These are phyloP conservation scores for Dusona sp. DNA, from an alignment of 2,888 invertebrate genomes.

Conservation along the genomic window DNA sequence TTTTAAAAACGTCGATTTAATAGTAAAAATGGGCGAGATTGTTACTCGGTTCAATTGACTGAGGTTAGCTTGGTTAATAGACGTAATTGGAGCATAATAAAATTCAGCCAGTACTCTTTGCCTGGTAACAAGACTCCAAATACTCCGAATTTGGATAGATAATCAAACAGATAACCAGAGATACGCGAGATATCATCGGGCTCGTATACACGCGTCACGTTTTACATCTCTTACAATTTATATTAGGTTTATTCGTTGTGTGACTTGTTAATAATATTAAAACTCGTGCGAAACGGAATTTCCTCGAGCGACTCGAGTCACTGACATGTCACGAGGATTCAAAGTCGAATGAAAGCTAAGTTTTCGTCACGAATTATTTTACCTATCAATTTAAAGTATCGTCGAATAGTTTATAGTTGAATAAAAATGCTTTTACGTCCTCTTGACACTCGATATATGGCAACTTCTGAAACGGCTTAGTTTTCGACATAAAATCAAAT, in stretches of 20 bases:
- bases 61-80: neutral
- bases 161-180: slow-evolving; percentile 29
- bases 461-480: neutral
- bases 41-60: neutral
- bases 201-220: neutral
- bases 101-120: slow-evolving; percentile 4
- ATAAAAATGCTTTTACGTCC: neutral
- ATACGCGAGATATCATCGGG: slow-evolving; percentile 32
- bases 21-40: neutral
- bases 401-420: neutral
- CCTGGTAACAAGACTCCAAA: slow-evolving; percentile 39
- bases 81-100: slow-evolving; percentile 5
- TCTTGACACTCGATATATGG: neutral
- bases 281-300: neutral
- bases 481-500: too few relatives aligned
- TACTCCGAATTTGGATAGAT: slow-evolving; percentile 40
- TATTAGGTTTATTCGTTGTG: neutral
- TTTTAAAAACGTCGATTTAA: neutral
- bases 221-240: slow-evolving; percentile 5
- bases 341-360: neutral
- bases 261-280: slow-evolving; percentile 1
- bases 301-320: neutral
- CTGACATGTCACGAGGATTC: neutral
- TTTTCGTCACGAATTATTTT: neutral
- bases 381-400: neutral